A percentile compares a stretch with the other conserved stretches of the same genome.
Evolutionary conservation across 2,888 invertebrate species (phyloP).

Genomic region (Sinodicranocentrus sp.): DNA sequence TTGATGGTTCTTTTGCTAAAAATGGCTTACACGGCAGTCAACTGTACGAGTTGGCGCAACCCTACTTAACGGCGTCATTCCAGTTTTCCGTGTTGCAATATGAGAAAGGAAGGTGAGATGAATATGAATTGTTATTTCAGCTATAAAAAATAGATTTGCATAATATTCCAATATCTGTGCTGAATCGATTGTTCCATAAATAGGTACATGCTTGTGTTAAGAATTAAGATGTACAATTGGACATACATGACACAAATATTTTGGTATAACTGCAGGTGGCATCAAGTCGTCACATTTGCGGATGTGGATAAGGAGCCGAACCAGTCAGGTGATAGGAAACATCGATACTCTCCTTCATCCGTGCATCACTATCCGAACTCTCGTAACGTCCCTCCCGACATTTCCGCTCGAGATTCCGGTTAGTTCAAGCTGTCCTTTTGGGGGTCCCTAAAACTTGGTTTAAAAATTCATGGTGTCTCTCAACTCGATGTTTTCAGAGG

Average conservation of each 20-base stretch:
- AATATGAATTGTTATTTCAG: too few species aligned
- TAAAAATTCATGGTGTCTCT: constrained; percentile 27
- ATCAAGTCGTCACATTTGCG: constrained; percentile 59
- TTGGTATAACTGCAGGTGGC: constrained; percentile 57
- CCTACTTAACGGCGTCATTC: constrained; percentile 63
- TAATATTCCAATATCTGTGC: too few species aligned
- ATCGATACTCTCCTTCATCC: constrained; percentile 36
- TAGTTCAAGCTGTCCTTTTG: constrained; percentile 31
- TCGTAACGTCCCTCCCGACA: constrained; percentile 25
- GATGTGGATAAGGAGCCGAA: constrained; percentile 61
- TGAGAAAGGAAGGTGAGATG: constrained; percentile 75
- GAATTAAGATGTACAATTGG: background rate
- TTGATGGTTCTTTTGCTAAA: constrained; percentile 23
- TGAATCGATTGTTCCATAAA: too few species aligned
- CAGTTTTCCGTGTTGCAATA: constrained; percentile 74
- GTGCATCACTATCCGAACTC: constrained; percentile 38
- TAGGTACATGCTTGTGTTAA: background rate
- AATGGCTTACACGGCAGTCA: constrained; percentile 33
- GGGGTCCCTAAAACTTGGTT: background rate
- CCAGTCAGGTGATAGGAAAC: constrained; percentile 30
- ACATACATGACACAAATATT: constrained; percentile 6
- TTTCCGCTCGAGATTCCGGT: constrained; percentile 39
- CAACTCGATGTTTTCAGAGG: background rate
- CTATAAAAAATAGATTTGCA: too few species aligned
- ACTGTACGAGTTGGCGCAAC: constrained; percentile 36